A percentile compares a stretch with the other conserved stretches of the same genome.
Evolutionary conservation across 2,113 vertebrate genomes (phyloP).

Genomic region (Sus scrofa): T2T-Sscrofa CM000812.6:207896001-207896500

Average conservation of each 20-base stretch:
- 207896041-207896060: slow-evolving; percentile 75
- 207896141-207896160: slow-evolving; percentile 29
- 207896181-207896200: slow-evolving; percentile 60
- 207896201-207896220: slow-evolving; percentile 72
- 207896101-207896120: not conserved
- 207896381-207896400: not conserved
- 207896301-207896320: not conserved
- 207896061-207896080: slow-evolving; percentile 73
- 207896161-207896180: not conserved
- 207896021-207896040: slow-evolving; percentile 39
- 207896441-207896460: not conserved
- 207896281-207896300: not conserved
- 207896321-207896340: not conserved
- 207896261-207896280: not conserved
- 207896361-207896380: slow-evolving; percentile 49
- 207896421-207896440: not conserved
- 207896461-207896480: not conserved
- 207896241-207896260: slow-evolving; percentile 24
- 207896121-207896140: slow-evolving; percentile 74
- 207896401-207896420: not conserved
- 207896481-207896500: not conserved
- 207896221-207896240: not conserved
- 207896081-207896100: slow-evolving; percentile 54
- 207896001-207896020: slow-evolving; percentile 64
- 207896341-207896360: not conserved